phyloP scores from a whole-genome alignment of 2,113 vertebrate species.

The Actinemys pallida region DNA sequence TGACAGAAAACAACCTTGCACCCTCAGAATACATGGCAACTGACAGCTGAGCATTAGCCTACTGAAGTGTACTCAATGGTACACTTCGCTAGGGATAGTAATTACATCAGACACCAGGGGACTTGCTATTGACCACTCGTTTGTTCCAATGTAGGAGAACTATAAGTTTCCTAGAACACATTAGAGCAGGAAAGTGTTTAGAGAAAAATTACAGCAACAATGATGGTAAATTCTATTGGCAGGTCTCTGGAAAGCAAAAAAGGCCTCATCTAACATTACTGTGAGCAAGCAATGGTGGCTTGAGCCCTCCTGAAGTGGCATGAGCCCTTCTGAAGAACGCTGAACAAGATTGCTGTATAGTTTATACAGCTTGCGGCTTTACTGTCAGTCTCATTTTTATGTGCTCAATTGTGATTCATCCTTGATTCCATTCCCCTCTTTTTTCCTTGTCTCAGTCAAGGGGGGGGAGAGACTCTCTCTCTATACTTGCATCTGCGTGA shows the following conservation, averaged over 20 bases:
- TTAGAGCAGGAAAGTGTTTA: neutral
- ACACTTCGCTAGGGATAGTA: neutral
- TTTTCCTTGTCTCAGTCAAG: neutral
- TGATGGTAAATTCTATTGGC: neutral
- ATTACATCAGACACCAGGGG: neutral
- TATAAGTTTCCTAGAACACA: neutral
- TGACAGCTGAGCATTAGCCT: neutral
- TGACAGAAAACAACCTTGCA: neutral
- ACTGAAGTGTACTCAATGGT: neutral
- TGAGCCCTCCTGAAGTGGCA: rapidly evolving
- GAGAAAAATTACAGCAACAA: neutral
- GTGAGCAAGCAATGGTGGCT: neutral
- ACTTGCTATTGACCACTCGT: rapidly evolving
- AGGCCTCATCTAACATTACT: neutral
- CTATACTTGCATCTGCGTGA: rapidly evolving
- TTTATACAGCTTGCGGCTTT: neutral
- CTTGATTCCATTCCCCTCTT: neutral
- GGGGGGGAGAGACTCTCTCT: neutral
- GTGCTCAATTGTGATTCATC: neutral
- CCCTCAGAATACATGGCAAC: neutral
- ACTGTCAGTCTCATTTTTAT: neutral
- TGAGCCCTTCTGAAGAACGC: rapidly evolving
- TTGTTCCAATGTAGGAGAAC: neutral
- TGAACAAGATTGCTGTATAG: neutral
- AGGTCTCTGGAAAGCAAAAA: neutral